Percentiles rank a stretch among this genome's conserved stretches.
These are phyloP conservation scores for Pseudomyrmex dendroicus DNA, from an alignment of 1,140 invertebrate species.

Conservation along the genomic window DNA sequence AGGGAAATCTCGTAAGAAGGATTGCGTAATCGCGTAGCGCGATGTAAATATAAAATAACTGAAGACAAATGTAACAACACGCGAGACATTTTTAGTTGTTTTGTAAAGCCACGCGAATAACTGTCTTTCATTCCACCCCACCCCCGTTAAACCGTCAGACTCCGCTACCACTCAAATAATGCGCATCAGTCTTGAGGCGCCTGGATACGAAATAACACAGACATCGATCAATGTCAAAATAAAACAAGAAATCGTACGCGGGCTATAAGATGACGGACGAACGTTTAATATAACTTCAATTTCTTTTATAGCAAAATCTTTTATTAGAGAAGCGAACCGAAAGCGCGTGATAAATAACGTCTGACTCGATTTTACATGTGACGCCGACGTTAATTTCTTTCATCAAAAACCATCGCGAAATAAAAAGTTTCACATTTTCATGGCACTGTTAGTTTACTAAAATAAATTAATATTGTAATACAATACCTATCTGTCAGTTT, in stretches of 20 bases:
- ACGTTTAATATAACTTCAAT: slow-evolving; percentile 72
- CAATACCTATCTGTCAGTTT: too few relatives aligned
- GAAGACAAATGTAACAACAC: background rate
- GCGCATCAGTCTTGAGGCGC: slow-evolving; percentile 58
- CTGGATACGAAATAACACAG: slow-evolving; percentile 70
- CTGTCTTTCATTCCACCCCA: background rate
- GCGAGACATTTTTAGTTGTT: background rate
- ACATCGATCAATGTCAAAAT: slow-evolving; percentile 75
- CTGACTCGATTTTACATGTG: slow-evolving; percentile 8
- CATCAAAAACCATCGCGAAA: background rate
- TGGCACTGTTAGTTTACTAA: too few relatives aligned
- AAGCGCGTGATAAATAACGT: slow-evolving; percentile 51
- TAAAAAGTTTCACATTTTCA: too few relatives aligned
- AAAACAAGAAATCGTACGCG: slow-evolving; percentile 61
- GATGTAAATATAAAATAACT: slow-evolving; percentile 3
- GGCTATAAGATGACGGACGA: slow-evolving; percentile 56
- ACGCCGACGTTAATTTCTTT: background rate
- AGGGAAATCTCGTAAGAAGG: too few relatives aligned
- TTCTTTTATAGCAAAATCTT: slow-evolving; percentile 56
- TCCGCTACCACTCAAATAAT: slow-evolving; percentile 60
- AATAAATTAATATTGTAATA: too few relatives aligned
- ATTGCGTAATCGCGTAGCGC: background rate
- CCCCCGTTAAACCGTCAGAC: slow-evolving; percentile 11
- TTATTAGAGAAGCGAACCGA: slow-evolving; percentile 25
- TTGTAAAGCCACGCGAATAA: background rate